A percentile compares a stretch with the other conserved stretches of the same genome.
Conservation (phyloP, 1,140 invertebrate species). For the Oedothorax gibbosus region DNA sequence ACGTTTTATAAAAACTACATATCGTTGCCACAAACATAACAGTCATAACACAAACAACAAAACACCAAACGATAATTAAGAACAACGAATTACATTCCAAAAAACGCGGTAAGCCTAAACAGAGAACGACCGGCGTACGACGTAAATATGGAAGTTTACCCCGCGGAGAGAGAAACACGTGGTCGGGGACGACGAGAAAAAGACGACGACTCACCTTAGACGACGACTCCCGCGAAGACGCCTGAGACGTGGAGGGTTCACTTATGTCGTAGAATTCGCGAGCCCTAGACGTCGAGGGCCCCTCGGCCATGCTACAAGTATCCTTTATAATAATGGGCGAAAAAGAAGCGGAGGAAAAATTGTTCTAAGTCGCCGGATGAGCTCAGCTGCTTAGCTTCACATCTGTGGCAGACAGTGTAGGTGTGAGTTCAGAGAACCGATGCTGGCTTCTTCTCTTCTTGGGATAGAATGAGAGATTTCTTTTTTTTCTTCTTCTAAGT, state of each 20-base stretch:
- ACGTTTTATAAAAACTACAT: no score
- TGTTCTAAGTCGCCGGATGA: not conserved
- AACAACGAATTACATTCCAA: no score
- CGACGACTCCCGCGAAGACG: constrained; percentile 24
- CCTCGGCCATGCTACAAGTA: constrained; percentile 48
- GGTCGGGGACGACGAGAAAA: no score
- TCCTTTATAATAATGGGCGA: not conserved
- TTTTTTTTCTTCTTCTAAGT: constrained; percentile 4
- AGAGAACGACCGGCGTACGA: no score
- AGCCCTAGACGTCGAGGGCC: constrained; percentile 1
- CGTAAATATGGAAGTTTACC: no score
- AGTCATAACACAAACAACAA: no score
- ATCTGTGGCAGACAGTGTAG: constrained; percentile 44
- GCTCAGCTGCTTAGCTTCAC: constrained; percentile 42
- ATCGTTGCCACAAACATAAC: no score
- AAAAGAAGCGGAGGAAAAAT: not conserved
- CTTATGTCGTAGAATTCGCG: constrained; percentile 16
- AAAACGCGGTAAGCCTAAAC: no score
- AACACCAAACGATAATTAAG: no score
- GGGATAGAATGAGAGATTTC: not conserved
- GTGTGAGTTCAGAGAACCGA: constrained; percentile 43
- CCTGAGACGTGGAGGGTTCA: constrained; percentile 40
- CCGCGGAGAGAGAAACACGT: no score
- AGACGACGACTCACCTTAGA: constrained; percentile 40
- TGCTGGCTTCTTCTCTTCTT: constrained; percentile 13